Conservation (phyloP, 2,113 vertebrate genomes). For the Jacana jacana region DNA sequence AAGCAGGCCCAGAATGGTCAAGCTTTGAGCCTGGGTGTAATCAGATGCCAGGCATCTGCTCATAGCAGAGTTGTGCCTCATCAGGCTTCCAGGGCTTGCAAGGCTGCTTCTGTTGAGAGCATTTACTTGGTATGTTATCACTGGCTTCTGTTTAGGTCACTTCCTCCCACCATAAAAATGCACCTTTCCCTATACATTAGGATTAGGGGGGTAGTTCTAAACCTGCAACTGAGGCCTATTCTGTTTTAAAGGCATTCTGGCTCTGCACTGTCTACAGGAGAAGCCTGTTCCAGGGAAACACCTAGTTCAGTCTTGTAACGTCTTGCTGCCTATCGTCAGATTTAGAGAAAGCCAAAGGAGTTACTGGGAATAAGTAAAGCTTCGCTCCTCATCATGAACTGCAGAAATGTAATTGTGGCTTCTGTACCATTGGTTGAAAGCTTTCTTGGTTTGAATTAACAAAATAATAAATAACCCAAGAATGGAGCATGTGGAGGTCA, state of each 20-base stretch:
- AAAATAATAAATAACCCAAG: not conserved
- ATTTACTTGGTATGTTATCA: not conserved
- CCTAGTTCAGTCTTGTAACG: not conserved
- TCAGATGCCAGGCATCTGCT: not conserved
- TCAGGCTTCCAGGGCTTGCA: not conserved
- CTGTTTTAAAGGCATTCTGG: not conserved
- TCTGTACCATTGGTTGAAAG: not conserved
- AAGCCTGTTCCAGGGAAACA: not conserved
- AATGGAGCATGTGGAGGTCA: not conserved
- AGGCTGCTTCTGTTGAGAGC: not conserved
- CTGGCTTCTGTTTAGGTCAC: not conserved
- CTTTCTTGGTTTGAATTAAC: not conserved
- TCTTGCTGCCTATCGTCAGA: not conserved
- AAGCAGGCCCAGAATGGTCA: not conserved
- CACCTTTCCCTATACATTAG: not conserved
- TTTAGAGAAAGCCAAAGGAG: not conserved
- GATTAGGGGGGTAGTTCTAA: not conserved
- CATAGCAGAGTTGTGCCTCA: not conserved
- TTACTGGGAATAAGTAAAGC: not conserved
- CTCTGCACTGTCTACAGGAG: not conserved
- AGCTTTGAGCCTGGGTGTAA: not conserved
- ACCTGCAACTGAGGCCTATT: not conserved
- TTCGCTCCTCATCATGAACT: not conserved
- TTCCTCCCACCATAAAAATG: not conserved
- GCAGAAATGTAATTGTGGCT: not conserved